Percentiles rank a stretch among this genome's conserved stretches.
Conservation (phyloP, 2,888 invertebrate genomes). For the Scaptomyza reducta region DNA sequence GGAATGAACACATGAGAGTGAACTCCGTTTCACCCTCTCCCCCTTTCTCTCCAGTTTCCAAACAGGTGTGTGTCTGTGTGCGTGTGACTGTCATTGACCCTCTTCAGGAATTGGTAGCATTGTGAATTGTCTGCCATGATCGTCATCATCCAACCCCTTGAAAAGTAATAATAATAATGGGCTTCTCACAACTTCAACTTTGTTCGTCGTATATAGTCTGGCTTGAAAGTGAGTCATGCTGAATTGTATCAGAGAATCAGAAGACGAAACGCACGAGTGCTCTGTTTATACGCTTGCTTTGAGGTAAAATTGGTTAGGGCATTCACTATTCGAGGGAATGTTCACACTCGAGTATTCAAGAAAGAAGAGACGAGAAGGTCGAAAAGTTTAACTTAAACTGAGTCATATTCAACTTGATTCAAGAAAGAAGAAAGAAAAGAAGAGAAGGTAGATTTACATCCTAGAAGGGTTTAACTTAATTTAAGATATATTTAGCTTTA, state of each 20-base stretch:
- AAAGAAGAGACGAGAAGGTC: too few relatives aligned
- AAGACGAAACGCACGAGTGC: not conserved
- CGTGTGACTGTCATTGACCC: slow-evolving; percentile 35
- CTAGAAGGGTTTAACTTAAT: too few relatives aligned
- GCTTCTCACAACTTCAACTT: slow-evolving; percentile 18
- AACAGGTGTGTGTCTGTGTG: slow-evolving; percentile 21
- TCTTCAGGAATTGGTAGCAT: slow-evolving; percentile 22
- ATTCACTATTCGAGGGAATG: not conserved
- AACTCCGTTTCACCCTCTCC: not conserved
- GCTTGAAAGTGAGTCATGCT: slow-evolving; percentile 34
- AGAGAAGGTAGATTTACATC: too few relatives aligned
- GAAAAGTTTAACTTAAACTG: too few relatives aligned
- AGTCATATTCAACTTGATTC: too few relatives aligned
- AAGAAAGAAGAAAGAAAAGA: too few relatives aligned
- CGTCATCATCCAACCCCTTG: slow-evolving; percentile 18
- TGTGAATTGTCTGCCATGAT: slow-evolving; percentile 22
- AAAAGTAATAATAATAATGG: slow-evolving; percentile 19
- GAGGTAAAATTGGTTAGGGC: too few relatives aligned
- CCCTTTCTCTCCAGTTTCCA: not conserved
- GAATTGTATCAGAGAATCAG: slow-evolving; percentile 9
- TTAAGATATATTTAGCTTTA: too few relatives aligned
- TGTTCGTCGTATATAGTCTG: slow-evolving; percentile 6
- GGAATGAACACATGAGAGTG: not conserved
- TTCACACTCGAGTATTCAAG: too few relatives aligned
- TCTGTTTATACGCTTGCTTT: slow-evolving; percentile 1